Evolutionary conservation across 2,797 vertebrate genomes (phyloP).

Genomic region (Takifugu ocellatus): DNA sequence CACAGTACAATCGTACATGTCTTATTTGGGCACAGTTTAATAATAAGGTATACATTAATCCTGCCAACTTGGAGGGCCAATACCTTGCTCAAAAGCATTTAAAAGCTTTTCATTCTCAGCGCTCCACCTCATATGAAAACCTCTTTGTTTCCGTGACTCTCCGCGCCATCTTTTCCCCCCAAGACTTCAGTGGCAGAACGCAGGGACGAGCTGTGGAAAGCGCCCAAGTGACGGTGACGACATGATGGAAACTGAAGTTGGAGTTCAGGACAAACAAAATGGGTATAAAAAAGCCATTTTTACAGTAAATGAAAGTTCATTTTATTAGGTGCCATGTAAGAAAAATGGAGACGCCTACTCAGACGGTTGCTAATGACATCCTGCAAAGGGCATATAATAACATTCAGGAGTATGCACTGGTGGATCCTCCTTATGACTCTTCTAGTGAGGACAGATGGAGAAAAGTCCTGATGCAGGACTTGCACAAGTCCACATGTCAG

Average conservation of each 20-base stretch:
- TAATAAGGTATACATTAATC: too few relatives aligned
- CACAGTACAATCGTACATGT: too few relatives aligned
- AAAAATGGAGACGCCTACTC: slow-evolving; percentile 16
- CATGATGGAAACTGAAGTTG: slow-evolving; percentile 50
- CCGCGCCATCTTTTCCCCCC: slow-evolving; percentile 21
- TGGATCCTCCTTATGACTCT: slow-evolving; percentile 36
- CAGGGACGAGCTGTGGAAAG: slow-evolving; percentile 40
- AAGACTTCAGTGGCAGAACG: slow-evolving; percentile 13
- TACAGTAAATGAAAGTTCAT: slow-evolving; percentile 27
- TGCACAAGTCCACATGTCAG: slow-evolving; percentile 37
- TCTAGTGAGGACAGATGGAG: slow-evolving; percentile 52
- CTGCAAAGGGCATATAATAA: slow-evolving; percentile 32
- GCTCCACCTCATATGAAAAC: slow-evolving; percentile 23
- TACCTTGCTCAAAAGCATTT: slow-evolving; percentile 42
- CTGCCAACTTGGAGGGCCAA: too few relatives aligned
- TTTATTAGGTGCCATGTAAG: slow-evolving; percentile 23
- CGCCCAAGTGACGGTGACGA: slow-evolving; percentile 23
- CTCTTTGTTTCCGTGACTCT: slow-evolving; percentile 29
- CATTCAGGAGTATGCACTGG: slow-evolving; percentile 27
- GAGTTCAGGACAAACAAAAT: slow-evolving; percentile 33
- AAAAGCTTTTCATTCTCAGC: slow-evolving; percentile 15
- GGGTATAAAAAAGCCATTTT: slow-evolving; percentile 16
- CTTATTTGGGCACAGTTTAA: too few relatives aligned
- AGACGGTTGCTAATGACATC: slow-evolving; percentile 22
- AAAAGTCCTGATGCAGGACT: slow-evolving; percentile 30